phyloP scores from a whole-genome alignment of 2,113 vertebrate genomes.

The Nibea coibor region DNA sequence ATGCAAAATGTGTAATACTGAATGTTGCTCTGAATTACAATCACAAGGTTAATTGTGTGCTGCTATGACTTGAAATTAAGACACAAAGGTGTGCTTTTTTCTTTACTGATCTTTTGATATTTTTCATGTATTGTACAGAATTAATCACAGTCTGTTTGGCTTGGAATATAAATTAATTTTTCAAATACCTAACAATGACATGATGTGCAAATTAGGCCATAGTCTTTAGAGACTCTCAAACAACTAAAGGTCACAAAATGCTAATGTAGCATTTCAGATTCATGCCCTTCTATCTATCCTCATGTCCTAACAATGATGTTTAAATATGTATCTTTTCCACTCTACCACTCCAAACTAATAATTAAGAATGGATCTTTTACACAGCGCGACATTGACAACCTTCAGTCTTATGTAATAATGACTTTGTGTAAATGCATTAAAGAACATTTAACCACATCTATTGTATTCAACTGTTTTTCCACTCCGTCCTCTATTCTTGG shows the following conservation, averaged over 20 bases:
- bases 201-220: conserved; percentile 4
- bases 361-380: conserved; percentile 5
- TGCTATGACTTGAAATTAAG: conserved; percentile 41
- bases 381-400: neutral
- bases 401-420: conserved; percentile 20
- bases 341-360: neutral
- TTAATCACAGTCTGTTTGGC: conserved; percentile 10
- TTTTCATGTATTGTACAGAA: conserved; percentile 34
- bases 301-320: neutral
- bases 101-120: conserved; percentile 39
- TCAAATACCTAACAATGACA: conserved; percentile 12
- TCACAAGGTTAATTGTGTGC: conserved; percentile 34
- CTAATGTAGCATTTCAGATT: conserved; percentile 12
- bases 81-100: conserved; percentile 15
- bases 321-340: neutral
- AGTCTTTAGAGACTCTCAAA: neutral
- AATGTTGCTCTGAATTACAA: conserved; percentile 52
- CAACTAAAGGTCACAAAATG: conserved; percentile 8
- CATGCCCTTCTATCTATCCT: neutral
- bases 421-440: conserved; percentile 58
- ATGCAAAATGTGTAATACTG: conserved; percentile 69
- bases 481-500: neutral
- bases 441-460: conserved; percentile 43
- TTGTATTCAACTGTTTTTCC: conserved; percentile 1
- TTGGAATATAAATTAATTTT: conserved; percentile 3